Evolutionary conservation across 37 sponge, comb jelly and placozoan genomes (phyloP).

Genomic region (Bolinopsis microptera): DNA sequence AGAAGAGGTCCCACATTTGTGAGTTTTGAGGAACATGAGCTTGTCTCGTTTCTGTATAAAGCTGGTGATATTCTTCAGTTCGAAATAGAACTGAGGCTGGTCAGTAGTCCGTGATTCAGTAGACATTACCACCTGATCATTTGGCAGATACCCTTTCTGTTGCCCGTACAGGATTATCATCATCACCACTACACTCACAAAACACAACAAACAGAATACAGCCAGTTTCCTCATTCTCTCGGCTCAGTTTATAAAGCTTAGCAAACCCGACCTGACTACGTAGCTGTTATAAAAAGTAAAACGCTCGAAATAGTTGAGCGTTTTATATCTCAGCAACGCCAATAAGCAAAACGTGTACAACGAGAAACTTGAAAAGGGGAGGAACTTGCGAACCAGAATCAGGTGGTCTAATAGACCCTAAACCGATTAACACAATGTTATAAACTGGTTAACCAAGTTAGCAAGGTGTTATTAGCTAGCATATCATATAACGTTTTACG

Average conservation of each 20-base stretch:
- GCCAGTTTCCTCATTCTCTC: not conserved
- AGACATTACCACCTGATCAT: not conserved
- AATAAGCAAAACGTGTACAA: no score
- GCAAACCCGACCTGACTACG: not conserved
- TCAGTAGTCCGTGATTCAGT: not conserved
- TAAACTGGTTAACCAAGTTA: no score
- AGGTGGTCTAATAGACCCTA: no score
- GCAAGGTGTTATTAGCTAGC: no score
- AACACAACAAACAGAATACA: not conserved
- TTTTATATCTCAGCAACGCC: no score
- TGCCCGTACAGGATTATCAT: not conserved
- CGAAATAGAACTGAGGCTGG: not conserved
- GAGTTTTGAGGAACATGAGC: conserved; percentile 3
- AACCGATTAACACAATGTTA: no score
- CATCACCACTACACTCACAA: not conserved
- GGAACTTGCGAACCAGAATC: no score
- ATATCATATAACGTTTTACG: no score
- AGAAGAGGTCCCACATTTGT: conserved; percentile 42
- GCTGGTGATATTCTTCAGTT: not conserved
- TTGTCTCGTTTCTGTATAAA: not conserved
- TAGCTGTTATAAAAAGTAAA: no score
- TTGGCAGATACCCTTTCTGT: not conserved
- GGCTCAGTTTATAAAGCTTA: no score
- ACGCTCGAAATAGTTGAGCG: no score
- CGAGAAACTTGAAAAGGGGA: no score